Percentiles rank a stretch among this genome's conserved stretches.
Evolutionary conservation across 35 echinoderm and acorn worm genomes (phyloP).

Genomic region (Amphiura filiformis): DNA sequence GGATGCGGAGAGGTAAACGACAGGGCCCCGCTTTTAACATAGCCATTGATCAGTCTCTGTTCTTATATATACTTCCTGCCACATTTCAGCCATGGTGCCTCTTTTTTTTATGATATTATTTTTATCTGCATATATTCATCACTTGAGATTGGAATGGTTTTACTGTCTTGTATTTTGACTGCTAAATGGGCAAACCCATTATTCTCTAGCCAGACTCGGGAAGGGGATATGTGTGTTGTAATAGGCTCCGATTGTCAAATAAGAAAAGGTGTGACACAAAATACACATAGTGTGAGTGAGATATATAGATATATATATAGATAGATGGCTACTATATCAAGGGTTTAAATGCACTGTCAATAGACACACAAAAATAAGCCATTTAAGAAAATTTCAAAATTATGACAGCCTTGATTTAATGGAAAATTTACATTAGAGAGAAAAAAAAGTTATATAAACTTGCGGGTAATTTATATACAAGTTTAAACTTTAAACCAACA

Average conservation of each 20-base stretch:
- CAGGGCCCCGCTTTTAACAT: background rate
- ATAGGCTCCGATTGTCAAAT: background rate
- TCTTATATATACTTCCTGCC: background rate
- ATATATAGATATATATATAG: too few species aligned
- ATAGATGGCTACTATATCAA: background rate
- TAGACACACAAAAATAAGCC: background rate
- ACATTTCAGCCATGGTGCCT: background rate
- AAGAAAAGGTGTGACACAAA: background rate
- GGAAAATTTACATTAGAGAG: too few species aligned
- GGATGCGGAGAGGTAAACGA: background rate
- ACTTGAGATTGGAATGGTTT: conserved; percentile 1
- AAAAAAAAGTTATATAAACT: too few species aligned
- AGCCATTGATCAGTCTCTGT: conserved; percentile 3
- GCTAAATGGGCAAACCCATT: conserved; percentile 7
- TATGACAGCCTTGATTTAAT: too few species aligned
- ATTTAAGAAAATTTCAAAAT: too few species aligned
- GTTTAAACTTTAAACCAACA: too few species aligned
- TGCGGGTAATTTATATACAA: too few species aligned
- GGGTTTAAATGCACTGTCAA: background rate
- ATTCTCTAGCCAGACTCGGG: background rate
- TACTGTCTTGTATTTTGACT: conserved; percentile 4
- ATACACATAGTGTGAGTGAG: background rate
- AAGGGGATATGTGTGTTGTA: background rate
- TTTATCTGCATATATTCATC: background rate
- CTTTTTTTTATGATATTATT: too few species aligned